Base-by-base conservation (phyloP, 2,888 invertebrate species). In the Tridacna crocea region DNA sequence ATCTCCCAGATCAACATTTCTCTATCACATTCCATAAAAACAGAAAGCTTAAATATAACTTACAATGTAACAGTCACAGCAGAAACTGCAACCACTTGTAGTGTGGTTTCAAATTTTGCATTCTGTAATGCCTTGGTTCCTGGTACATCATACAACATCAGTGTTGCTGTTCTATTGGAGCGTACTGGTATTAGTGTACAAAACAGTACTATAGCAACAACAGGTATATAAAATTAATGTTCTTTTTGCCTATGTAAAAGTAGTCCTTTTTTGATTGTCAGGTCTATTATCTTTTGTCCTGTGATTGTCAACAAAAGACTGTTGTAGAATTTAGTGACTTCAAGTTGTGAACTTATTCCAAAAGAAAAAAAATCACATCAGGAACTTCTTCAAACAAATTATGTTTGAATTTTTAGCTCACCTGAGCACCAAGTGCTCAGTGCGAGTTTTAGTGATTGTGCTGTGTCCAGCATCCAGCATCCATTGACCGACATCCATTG, bases 81-180 rank as follows among this genome's bases (percentile, higher is more conserved):
- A 15, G 61, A 10, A 22, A 22, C 11, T 51, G 0, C 26, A 12
- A 22, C 22, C 22, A 47, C 24, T 22, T 70, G 70, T 48, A 47
- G 6, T 24, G 24, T 46, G 10, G 46, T 19, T 61, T 26, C 12
- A 12, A 47, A 47, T 47, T n/a, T n/a, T 19, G 74, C 63, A 46
- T 0, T 36, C 15, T 74, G 74, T 63, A n/a, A 3, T 10, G 61
- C 22, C 19, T 47, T 74, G 22, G 74, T 47, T 27, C 63, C 74
- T 13, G 74, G 74, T 51, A 60, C 60, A 22, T 1, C 22, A 12
- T 74, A 61, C 47, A 61, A 36, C 27, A 47, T 74, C 10, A 61
- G 26, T 22, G 74, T 61, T 36, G 22, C 22, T 10, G 61, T 61
- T 17, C 26, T 8, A 3, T n/a, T 63, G n/a, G 22, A 4, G 36